Conservation (phyloP, 2,797 vertebrate species). For the Paramormyrops hopkinsi region DNA sequence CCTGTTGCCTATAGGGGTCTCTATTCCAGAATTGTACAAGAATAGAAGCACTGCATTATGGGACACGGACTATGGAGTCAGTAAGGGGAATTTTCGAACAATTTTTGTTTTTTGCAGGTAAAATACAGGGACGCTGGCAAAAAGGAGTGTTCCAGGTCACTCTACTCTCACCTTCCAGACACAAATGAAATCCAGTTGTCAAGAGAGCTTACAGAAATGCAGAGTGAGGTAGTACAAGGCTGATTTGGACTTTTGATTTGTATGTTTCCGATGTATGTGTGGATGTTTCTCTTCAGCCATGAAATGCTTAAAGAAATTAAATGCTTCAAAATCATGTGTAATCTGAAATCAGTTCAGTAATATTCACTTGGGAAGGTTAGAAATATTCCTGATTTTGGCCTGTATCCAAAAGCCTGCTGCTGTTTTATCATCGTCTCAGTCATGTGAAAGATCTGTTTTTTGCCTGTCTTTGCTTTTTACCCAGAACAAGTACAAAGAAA, state of each 20-base stretch:
- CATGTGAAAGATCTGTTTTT: neutral
- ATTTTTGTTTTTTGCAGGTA: neutral
- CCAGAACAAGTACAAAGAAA: conserved; percentile 29
- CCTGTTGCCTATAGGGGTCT: neutral
- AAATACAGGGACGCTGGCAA: conserved; percentile 44
- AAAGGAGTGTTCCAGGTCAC: conserved; percentile 23
- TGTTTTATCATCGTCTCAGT: neutral
- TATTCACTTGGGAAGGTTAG: neutral
- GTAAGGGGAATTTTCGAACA: neutral
- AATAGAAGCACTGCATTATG: neutral
- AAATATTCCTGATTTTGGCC: neutral
- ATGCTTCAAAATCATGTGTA: neutral
- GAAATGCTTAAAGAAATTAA: neutral
- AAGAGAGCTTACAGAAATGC: conserved; percentile 43
- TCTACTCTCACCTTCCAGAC: conserved; percentile 51
- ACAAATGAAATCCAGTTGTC: conserved; percentile 47
- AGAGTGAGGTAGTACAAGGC: conserved; percentile 49
- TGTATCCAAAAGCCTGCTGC: neutral
- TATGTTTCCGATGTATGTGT: neutral
- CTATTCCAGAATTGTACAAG: neutral
- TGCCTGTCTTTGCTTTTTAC: neutral
- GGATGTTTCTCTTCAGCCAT: neutral
- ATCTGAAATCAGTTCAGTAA: neutral
- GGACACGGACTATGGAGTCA: neutral
- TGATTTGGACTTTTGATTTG: neutral